phyloP scores from a whole-genome alignment of 2,888 invertebrate species.

The Mellilla xanthometata region DNA sequence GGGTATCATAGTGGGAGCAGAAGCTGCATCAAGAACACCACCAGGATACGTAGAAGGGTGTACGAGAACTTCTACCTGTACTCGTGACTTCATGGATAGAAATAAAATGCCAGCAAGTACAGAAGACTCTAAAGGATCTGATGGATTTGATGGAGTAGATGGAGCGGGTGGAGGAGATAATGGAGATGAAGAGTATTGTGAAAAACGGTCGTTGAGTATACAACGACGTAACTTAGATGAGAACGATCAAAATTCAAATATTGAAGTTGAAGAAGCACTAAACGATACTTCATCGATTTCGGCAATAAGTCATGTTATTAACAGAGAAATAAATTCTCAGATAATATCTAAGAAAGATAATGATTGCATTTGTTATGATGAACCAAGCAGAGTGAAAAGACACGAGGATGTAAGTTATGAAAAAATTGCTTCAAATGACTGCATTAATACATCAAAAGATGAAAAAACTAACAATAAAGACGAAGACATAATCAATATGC shows the following conservation, averaged over 20 bases:
- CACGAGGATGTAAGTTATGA: constrained; percentile 18
- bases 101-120: constrained; percentile 53
- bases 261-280: constrained; percentile 15
- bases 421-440: constrained; percentile 1
- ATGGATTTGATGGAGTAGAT: constrained; percentile 23
- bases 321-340: background rate
- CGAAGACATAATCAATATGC: constrained; percentile 3
- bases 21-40: constrained; percentile 56
- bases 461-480: constrained; percentile 2
- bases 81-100: constrained; percentile 61
- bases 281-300: constrained; percentile 11
- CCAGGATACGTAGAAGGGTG: constrained; percentile 72
- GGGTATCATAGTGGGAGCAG: constrained; percentile 26
- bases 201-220: constrained; percentile 58
- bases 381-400: constrained; percentile 40
- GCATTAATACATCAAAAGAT: constrained; percentile 1
- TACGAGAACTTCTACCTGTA: constrained; percentile 71
- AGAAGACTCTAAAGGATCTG: constrained; percentile 8
- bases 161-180: constrained; percentile 12
- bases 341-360: constrained; percentile 4
- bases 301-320: constrained; percentile 7
- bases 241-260: constrained; percentile 12
- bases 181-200: constrained; percentile 70
- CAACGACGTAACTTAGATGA: constrained; percentile 45
- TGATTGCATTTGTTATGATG: constrained; percentile 37